These are phyloP conservation scores for Machaerirhynchus nigripectus DNA, from an alignment of 2,113 vertebrate genomes.

Conservation along the genomic window DNA sequence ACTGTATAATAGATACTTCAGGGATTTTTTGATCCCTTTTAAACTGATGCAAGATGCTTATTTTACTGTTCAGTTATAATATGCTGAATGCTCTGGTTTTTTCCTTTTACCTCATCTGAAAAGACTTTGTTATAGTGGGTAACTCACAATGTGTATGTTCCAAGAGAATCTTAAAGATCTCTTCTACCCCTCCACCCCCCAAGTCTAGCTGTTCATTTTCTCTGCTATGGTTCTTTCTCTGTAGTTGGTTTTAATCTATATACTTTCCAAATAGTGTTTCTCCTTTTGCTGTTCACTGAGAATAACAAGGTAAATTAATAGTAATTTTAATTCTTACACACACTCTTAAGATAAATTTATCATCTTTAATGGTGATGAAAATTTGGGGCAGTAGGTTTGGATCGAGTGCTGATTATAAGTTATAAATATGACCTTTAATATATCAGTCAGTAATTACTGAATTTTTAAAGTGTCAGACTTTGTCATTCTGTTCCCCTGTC, in stretches of 20 bases:
- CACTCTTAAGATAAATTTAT: not conserved
- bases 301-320: not conserved
- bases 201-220: not conserved
- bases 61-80: not conserved
- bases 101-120: not conserved
- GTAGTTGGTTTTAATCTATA: not conserved
- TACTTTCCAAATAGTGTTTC: not conserved
- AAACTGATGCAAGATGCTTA: not conserved
- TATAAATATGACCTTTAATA: not conserved
- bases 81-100: not conserved
- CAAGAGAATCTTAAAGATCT: not conserved
- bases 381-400: not conserved
- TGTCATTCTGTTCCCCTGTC: not conserved
- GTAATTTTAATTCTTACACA: not conserved
- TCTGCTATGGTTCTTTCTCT: not conserved
- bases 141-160: not conserved
- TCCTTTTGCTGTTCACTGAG: not conserved
- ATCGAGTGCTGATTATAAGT: not conserved
- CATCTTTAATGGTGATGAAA: not conserved
- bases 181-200: rapidly evolving
- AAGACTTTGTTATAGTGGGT: not conserved
- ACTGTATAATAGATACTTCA: not conserved
- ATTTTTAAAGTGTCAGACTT: not conserved
- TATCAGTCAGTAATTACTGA: not conserved
- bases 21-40: not conserved